These are phyloP conservation scores for Micromys minutus DNA, from an alignment of 2,113 vertebrate genomes.

Conservation along the genomic window DNA sequence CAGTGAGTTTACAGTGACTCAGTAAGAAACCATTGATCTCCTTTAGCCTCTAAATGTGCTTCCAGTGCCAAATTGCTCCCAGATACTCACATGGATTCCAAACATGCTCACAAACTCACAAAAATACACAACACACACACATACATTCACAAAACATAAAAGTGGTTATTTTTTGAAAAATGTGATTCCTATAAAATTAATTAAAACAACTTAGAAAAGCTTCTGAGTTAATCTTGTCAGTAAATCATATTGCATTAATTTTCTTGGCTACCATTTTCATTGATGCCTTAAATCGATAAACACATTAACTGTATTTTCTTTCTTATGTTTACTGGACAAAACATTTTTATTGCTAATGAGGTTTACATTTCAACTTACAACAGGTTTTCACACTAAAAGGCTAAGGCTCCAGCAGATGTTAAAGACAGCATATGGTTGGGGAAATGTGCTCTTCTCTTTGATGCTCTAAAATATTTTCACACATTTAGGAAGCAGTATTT, in stretches of 20 bases:
- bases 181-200: conserved; percentile 46
- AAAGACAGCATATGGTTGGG: conserved; percentile 25
- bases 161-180: conserved; percentile 27
- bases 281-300: conserved; percentile 29
- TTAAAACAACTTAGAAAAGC: conserved; percentile 42
- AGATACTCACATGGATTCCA: not conserved
- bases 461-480: conserved; percentile 62
- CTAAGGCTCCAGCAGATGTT: conserved; percentile 42
- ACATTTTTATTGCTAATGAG: conserved; percentile 54
- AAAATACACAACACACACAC: not conserved
- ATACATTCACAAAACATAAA: not conserved
- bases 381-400: conserved; percentile 46
- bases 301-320: not conserved
- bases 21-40: no score
- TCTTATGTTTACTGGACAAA: not conserved
- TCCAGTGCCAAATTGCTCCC: not conserved
- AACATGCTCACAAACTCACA: not conserved
- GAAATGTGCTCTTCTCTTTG: not conserved
- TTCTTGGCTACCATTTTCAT: conserved; percentile 63
- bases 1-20: not conserved
- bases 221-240: conserved; percentile 45
- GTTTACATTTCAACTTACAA: conserved; percentile 47
- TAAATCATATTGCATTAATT: conserved; percentile 53
- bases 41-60: not conserved
- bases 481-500: conserved; percentile 55